These are phyloP conservation scores for Chloroclysta siterata DNA, from an alignment of 2,888 invertebrate genomes.

Conservation along the genomic window DNA sequence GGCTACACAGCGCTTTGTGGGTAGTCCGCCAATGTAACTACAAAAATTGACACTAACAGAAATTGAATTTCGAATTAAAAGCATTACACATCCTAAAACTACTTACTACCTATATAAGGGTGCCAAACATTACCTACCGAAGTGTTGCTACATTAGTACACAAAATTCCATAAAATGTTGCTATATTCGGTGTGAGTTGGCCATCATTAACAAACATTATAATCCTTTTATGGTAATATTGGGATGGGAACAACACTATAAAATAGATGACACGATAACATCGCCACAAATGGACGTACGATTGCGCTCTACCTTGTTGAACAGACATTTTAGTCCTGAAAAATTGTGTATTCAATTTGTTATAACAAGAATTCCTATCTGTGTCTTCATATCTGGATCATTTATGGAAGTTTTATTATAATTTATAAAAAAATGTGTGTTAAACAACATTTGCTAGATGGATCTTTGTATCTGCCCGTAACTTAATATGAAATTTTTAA, in stretches of 20 bases:
- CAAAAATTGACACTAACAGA: no score
- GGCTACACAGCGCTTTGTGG: no score
- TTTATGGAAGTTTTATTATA: not conserved
- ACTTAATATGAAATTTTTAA: no score
- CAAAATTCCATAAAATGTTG: not conserved
- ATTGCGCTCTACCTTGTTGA: conserved; percentile 48
- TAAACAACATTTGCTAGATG: not conserved
- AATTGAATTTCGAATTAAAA: no score
- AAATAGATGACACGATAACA: conserved; percentile 65
- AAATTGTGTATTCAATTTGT: conserved; percentile 41
- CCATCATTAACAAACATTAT: not conserved
- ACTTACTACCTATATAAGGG: no score
- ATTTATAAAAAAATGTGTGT: not conserved
- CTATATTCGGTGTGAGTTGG: not conserved
- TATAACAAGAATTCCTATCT: conserved; percentile 19
- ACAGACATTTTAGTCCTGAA: conserved; percentile 65
- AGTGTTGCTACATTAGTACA: no score
- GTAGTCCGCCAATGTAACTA: no score
- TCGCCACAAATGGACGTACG: conserved; percentile 50
- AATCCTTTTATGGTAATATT: conserved; percentile 1
- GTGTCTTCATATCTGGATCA: not conserved
- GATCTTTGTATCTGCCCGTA: no score
- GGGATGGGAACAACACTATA: conserved; percentile 34
- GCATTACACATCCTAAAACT: no score
- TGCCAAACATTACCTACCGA: no score